Evolutionary conservation across 2,113 vertebrate genomes (phyloP), one percentile per base, ranked within the genome.

Genomic region (Nothoprocta perdicaria): DNA sequence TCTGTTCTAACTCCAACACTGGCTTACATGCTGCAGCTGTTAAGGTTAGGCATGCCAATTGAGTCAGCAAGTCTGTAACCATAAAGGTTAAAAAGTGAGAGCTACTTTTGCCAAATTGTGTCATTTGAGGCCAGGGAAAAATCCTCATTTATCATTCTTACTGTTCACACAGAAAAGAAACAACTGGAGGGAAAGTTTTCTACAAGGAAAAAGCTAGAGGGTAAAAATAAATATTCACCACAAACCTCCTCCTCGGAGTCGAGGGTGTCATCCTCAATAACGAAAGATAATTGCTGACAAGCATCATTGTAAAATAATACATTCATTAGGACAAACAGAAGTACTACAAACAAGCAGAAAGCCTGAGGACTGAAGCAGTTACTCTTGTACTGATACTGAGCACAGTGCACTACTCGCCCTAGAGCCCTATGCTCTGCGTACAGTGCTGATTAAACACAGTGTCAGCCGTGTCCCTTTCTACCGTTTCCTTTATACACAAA

Each of bases 231-330:
- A 88, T 9, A 86, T 75, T 75, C 55, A 93, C 80, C 81, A 97
- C 96, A 95, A 95, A 96, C 96, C 95, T 97, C 95, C 60, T 96
- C 84, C 79, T 96, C 95, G 91, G 93, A 94, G 94, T 91, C 74
- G 13, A 94, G 80, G 76, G 77, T 60, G 92, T 77, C 85, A 89
- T 97, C 96, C 86, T 96, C 96, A 93, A 82, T 92, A 91, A 91
- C 43, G 94, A 92, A 84, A 97, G 94, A 92, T 48, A 88, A 95
- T 26, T 93, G 90, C 95, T 94, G 92, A 96, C 93, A 92, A 89
- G 80, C 90, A 88, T 69, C 86, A 63, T 43, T 11, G 46, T 89
- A 57, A 92, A 95, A 95, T 74, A 96, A 89, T 96, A 96, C 23
- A 93, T 5, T 58, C 7, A 67, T 97, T 96, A 97, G 94, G 55